Evolutionary conservation across 2,888 invertebrate species (phyloP), one percentile per base, ranked within the genome.

Genomic region (Diaprepes abbreviatus): DNA sequence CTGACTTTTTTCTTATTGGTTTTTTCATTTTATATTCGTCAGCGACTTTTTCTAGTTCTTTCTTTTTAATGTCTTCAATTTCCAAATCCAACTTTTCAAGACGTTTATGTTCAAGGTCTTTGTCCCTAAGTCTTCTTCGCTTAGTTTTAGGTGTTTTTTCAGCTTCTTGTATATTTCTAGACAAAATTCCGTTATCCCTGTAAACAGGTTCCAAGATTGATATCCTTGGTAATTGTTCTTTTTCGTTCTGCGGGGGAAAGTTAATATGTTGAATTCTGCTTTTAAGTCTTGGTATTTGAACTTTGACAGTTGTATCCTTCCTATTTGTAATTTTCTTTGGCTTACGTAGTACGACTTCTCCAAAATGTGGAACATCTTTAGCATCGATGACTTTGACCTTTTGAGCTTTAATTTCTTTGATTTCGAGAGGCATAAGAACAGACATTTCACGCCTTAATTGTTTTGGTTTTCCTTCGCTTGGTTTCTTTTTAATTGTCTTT

Each of bases 221-320:
- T 35, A 84, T 80, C 21, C 78, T 71, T 3, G 84, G 81, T 55
- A 77, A 72, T 57, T 80, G 77, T 74, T 83, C 82, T 40, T 75
- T 38, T 78, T 83, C 83, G 19, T 71, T 73, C 50, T 71, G 17
- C 16, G 84, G 83, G 35, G 85, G 84, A 73, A 86, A 86, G 57
- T 85, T 85, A 1, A 86, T 81, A 75, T 87, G 87, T 40, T 84
- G 86, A n/a, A 93, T 91, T 74, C 91, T 87, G 80, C 93, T 93
- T 78, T 91, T 92, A 0, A 93, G 83, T 78, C 90, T 86, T 21
- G 67, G 64, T 58, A 91, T 86, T 81, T 90, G 91, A 0, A 91
- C 92, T 63, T 92, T 82, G 73, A 77, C 79, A 0, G 72, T 78
- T 87, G 68, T 68, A 60, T 77, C 71, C 73, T 81, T 81, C 74